Evolutionary conservation across 1,140 invertebrate genomes (phyloP).

Genomic region (Brachionus koreanus): DNA sequence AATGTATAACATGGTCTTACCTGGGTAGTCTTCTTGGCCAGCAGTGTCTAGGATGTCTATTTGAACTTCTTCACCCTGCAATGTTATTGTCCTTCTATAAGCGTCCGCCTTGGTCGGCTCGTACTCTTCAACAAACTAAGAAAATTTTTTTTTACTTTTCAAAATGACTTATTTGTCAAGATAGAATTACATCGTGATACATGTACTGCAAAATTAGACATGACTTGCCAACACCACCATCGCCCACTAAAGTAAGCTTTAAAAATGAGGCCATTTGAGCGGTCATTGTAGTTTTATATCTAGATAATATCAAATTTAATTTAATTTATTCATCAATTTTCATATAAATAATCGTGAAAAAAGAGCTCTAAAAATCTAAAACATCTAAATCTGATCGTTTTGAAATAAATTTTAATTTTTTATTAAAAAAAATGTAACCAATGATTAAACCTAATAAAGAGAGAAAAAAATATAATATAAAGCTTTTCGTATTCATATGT

Average conservation of each 20-base stretch:
- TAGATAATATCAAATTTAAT: not conserved
- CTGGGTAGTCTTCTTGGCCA: conserved; percentile 97
- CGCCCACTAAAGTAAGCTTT: conserved; percentile 99
- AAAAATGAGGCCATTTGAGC: conserved; percentile 74
- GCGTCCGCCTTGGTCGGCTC: conserved; percentile 99
- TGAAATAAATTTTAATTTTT: not conserved
- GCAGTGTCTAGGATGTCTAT: conserved; percentile 99
- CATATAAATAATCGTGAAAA: not conserved
- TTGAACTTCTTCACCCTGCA: conserved; percentile 86
- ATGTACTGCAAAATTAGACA: conserved; percentile 98
- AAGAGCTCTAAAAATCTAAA: not conserved
- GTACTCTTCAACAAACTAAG: conserved; percentile 95
- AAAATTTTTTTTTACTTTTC: not conserved
- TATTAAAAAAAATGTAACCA: not conserved
- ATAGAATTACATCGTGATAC: conserved; percentile 84
- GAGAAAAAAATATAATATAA: not conserved
- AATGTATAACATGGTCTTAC: not conserved
- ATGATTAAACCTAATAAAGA: not conserved
- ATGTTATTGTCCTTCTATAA: conserved; percentile 87
- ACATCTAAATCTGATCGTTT: not conserved
- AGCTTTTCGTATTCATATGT: not conserved
- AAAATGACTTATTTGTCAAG: not conserved
- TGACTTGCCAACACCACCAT: conserved; percentile 97
- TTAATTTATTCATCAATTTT: not conserved
- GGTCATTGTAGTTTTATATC: conserved; percentile 64